Base-by-base conservation (phyloP, 2,888 invertebrate species). In the Reticulitermes lucifugus region DNA sequence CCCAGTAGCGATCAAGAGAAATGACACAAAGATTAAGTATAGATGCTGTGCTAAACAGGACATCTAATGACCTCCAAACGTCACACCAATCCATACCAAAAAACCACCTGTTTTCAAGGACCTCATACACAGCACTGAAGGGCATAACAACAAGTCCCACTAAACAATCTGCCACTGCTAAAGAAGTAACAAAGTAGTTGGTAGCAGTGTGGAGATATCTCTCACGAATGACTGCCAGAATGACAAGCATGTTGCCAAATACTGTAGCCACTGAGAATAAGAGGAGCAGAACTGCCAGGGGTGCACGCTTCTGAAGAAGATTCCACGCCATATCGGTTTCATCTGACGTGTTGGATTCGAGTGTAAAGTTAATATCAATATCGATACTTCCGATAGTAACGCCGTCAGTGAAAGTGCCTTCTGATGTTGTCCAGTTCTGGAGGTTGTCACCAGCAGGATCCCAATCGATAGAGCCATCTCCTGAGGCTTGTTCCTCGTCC, bases 81-180 rank as follows among this genome's bases (percentile, higher is more conserved):
- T 99, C 99, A 91, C 99, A 99, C 97, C 98, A 98, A 89, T 97
- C 96, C 4, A 96, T 95, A 7, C 99, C 98, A 90, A 98, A 99
- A 88, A 97, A 95, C 98, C 99, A 99, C 43, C 95, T 96, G 89
- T 97, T 96, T 89, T 96, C 96, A 51, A 97, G 92, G 22, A 97
- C 96, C 91, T 98, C 98, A 90, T 97, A 97, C 22, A 97, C 93
- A 0, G 97, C 97, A 87, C 97, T 97, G 91, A 99, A 98, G 0
- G 99, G 99, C 99, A 99, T 99, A 82, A 99, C 99, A 6, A 99
- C 97, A 81, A 98, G 92, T 0, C 99, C 99, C 7, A 99, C 98
- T 77, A 99, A 92, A 88, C 98, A 97, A 90, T 99, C 99, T 0
- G 99, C 99, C 43, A 98, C 97, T 0, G 99, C 99, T 87, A 99